Conservation (phyloP, 2,797 vertebrate genomes). For the Molossus alvarezi region DNA sequence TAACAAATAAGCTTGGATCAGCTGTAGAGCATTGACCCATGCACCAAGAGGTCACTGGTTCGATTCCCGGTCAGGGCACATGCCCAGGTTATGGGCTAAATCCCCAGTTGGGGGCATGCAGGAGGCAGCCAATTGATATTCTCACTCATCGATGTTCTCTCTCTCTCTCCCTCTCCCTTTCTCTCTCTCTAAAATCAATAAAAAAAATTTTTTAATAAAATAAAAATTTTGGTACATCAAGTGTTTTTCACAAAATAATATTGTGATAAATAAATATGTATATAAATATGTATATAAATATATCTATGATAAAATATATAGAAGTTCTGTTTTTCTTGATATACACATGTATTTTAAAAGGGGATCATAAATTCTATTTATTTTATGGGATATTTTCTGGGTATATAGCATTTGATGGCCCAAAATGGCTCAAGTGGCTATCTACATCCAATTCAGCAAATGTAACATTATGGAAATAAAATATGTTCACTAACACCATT, state of each 20-base stretch:
- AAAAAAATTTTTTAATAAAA: not conserved
- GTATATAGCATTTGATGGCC: not conserved
- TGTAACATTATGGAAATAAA: not conserved
- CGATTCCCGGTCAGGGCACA: no score
- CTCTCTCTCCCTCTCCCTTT: not conserved
- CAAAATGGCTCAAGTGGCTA: not conserved
- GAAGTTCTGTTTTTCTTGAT: not conserved
- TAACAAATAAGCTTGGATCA: not conserved
- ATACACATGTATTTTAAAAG: constrained; percentile 1
- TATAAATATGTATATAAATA: not conserved
- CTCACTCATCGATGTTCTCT: not conserved
- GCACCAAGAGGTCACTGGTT: no score
- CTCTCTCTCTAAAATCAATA: not conserved
- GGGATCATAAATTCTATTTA: not conserved
- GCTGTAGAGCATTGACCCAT: no score
- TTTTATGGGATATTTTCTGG: not conserved
- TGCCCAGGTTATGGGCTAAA: no score
- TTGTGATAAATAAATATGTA: constrained; percentile 27
- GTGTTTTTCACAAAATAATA: constrained; percentile 22
- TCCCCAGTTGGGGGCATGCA: not conserved
- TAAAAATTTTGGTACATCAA: not conserved
- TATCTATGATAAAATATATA: not conserved
- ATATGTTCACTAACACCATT: not conserved
- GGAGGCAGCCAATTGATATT: not conserved
- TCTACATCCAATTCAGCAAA: not conserved